phyloP scores from a whole-genome alignment of 2,797 vertebrate species.

The Phyllotis vaccarum region DNA sequence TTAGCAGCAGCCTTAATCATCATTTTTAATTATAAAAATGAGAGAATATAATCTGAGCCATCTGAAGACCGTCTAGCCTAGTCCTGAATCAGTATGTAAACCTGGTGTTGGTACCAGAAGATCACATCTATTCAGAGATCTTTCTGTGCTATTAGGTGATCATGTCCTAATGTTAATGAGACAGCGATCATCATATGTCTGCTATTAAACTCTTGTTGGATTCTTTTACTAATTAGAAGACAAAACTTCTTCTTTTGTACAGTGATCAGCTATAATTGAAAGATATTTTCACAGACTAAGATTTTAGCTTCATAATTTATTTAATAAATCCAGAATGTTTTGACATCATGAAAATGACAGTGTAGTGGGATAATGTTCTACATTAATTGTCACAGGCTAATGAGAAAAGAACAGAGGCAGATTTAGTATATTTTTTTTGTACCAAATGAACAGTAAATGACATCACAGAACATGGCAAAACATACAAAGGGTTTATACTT shows the following conservation, averaged over 20 bases:
- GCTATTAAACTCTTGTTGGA: slow-evolving; percentile 72
- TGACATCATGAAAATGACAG: slow-evolving; percentile 81
- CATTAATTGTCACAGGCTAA: slow-evolving; percentile 81
- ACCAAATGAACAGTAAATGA: slow-evolving; percentile 73
- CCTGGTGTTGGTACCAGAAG: background rate
- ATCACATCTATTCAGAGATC: background rate
- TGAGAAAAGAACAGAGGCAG: slow-evolving; percentile 79
- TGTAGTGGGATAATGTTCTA: slow-evolving; percentile 78
- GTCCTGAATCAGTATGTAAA: background rate
- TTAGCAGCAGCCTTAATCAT: background rate
- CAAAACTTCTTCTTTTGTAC: slow-evolving; percentile 73
- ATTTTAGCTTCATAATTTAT: slow-evolving; percentile 80
- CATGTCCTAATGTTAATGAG: slow-evolving; percentile 58
- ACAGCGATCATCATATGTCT: slow-evolving; percentile 47
- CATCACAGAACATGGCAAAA: slow-evolving; percentile 69
- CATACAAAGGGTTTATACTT: slow-evolving; percentile 57
- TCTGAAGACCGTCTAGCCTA: background rate
- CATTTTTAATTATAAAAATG: slow-evolving; percentile 33
- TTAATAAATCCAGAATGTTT: slow-evolving; percentile 82
- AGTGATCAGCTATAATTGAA: slow-evolving; percentile 74
- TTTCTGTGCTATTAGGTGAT: slow-evolving; percentile 25
- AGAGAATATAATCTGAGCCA: background rate
- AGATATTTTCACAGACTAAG: slow-evolving; percentile 77
- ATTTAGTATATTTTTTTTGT: slow-evolving; percentile 66
- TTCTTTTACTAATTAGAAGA: slow-evolving; percentile 79